These are phyloP conservation scores for Cynoglossus semilaevis DNA, from an alignment of 2,113 vertebrate species.

Conservation along the genomic window DNA sequence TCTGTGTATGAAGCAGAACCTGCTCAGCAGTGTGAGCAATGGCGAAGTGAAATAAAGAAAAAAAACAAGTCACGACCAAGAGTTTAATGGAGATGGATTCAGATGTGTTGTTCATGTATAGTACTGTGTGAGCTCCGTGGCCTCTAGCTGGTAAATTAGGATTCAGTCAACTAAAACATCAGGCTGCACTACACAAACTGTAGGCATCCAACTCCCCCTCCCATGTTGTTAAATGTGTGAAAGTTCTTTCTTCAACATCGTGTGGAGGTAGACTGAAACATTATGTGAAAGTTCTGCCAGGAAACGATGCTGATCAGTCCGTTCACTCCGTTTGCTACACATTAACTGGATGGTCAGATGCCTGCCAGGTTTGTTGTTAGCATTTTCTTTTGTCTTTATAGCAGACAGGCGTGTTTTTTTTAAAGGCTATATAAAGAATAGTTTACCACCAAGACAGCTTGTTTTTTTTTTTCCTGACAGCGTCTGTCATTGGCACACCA, in stretches of 20 bases:
- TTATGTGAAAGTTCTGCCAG: conserved; percentile 49
- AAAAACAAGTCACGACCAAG: conserved; percentile 51
- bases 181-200: conserved; percentile 49
- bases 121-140: conserved; percentile 58
- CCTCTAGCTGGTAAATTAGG: conserved; percentile 59
- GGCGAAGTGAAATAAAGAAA: conserved; percentile 40
- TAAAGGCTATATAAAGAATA: too few species aligned
- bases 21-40: conserved; percentile 24
- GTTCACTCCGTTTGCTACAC: conserved; percentile 25
- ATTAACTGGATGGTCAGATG: neutral
- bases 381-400: conserved; percentile 20
- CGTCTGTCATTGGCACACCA: too few species aligned
- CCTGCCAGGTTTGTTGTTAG: neutral
- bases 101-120: conserved; percentile 55
- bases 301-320: conserved; percentile 27
- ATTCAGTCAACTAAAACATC: conserved; percentile 55
- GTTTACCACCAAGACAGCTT: too few species aligned
- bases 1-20: conserved; percentile 26
- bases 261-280: conserved; percentile 32
- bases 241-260: conserved; percentile 26
- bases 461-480: too few species aligned
- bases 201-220: conserved; percentile 56
- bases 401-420: neutral
- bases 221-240: conserved; percentile 43
- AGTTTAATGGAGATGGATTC: conserved; percentile 74